Conservation (phyloP, 1,140 invertebrate species). For the Pseudomyrmex pallidus region DNA sequence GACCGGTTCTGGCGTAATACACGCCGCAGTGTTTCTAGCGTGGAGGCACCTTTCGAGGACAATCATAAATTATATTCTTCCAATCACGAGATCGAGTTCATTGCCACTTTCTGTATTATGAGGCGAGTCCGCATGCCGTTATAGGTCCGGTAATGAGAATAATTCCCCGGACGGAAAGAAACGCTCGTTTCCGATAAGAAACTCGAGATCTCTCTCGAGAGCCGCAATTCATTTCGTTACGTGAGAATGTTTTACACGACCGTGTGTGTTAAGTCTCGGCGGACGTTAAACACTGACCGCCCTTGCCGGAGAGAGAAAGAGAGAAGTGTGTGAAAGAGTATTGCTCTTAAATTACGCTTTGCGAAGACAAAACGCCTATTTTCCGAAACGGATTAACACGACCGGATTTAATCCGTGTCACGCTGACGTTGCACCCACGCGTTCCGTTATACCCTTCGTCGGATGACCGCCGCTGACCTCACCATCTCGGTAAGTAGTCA, state of each 20-base stretch:
- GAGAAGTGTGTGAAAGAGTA: background rate
- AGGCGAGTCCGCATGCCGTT: conserved; percentile 47
- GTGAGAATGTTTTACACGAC: conserved; percentile 2
- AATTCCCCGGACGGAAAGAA: conserved; percentile 43
- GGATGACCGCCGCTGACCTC: conserved; percentile 77
- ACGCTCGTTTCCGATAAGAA: conserved; percentile 46
- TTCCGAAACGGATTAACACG: conserved; percentile 60
- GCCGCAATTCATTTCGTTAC: background rate
- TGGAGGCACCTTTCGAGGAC: conserved; percentile 57
- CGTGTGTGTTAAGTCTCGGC: background rate
- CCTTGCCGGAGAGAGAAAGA: too few relatives aligned
- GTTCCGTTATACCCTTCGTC: conserved; percentile 74
- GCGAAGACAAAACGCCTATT: conserved; percentile 27
- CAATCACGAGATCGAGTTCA: conserved; percentile 61
- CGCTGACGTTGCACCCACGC: conserved; percentile 76
- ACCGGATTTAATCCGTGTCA: conserved; percentile 77
- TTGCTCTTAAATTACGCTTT: background rate
- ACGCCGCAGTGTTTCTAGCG: conserved; percentile 10
- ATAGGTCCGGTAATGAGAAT: conserved; percentile 50
- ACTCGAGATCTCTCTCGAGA: conserved; percentile 2
- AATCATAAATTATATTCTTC: conserved; percentile 68
- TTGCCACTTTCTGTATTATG: conserved; percentile 57
- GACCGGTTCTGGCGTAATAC: conserved; percentile 70
- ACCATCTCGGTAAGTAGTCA: conserved; percentile 60
- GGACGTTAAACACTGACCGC: background rate